Evolutionary conservation across 2,797 vertebrate genomes (phyloP).

Genomic region (Tragelaphus eurycerus): DNA sequence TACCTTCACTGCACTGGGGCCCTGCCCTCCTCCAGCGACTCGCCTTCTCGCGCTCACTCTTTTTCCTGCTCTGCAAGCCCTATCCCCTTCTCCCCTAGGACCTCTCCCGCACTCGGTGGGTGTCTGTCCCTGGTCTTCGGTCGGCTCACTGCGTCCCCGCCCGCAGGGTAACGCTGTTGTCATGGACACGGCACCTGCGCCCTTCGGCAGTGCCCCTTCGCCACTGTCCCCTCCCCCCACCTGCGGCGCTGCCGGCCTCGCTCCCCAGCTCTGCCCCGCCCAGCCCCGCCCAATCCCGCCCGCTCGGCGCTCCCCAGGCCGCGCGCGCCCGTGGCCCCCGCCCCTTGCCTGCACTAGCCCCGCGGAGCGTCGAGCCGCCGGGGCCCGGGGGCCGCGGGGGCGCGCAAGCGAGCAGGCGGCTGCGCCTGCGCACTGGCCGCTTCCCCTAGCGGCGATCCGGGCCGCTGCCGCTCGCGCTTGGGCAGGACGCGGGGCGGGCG

Average conservation of each 20-base stretch:
- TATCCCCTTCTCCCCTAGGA: background rate
- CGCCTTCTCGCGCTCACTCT: no score
- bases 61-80: background rate
- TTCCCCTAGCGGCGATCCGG: slow-evolving; percentile 78
- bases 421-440: slow-evolving; percentile 77
- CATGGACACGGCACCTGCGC: slow-evolving; percentile 78
- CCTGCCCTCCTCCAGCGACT: background rate
- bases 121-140: background rate
- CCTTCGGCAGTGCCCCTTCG: background rate
- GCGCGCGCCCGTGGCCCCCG: background rate
- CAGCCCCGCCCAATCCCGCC: background rate
- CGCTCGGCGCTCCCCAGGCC: background rate
- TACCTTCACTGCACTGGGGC: background rate
- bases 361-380: background rate
- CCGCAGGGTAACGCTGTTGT: slow-evolving; percentile 63
- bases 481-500: slow-evolving; percentile 73
- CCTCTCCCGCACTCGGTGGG: background rate
- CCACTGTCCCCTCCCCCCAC: slow-evolving; percentile 13
- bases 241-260: background rate
- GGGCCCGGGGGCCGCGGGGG: background rate
- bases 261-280: background rate
- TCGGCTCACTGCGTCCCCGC: background rate
- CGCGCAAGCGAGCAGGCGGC: slow-evolving; percentile 46
- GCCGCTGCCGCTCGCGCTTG: slow-evolving; percentile 70
- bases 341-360: background rate